Percentiles rank a stretch among this genome's conserved stretches.
phyloP scores from a whole-genome alignment of 2,888 invertebrate genomes.

The Hedychridium roseum region DNA sequence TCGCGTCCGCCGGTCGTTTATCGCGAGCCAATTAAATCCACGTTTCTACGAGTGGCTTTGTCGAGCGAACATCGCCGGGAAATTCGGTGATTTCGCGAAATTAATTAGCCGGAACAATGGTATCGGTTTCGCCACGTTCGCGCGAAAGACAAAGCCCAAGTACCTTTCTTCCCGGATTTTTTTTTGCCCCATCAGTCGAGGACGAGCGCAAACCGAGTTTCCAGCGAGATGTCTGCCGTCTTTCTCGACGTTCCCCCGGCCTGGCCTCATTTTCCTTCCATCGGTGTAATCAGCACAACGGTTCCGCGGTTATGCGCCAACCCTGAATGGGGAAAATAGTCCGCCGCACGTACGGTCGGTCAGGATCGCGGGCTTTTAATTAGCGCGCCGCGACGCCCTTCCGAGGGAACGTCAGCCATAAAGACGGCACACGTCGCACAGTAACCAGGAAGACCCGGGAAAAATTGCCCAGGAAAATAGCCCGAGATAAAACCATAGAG shows the following conservation, averaged over 20 bases:
- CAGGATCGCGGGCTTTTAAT: constrained; percentile 46
- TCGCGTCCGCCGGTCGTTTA: too few relatives aligned
- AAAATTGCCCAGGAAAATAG: too few relatives aligned
- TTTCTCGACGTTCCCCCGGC: constrained; percentile 5
- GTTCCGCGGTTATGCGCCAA: constrained; percentile 13
- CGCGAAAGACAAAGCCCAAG: background rate
- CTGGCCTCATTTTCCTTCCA: constrained; percentile 23
- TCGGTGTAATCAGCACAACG: constrained; percentile 24
- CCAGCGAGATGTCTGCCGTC: too few relatives aligned
- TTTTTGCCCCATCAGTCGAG: background rate
- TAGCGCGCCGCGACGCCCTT: constrained; percentile 22
- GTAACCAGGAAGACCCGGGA: too few relatives aligned
- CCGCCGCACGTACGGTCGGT: constrained; percentile 29
- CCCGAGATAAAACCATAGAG: too few relatives aligned
- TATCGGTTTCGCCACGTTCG: too few relatives aligned
- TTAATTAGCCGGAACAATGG: too few relatives aligned
- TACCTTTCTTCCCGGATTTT: background rate
- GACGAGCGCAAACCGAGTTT: constrained; percentile 15
- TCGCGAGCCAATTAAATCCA: too few relatives aligned
- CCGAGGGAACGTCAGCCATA: background rate
- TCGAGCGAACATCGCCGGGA: too few relatives aligned
- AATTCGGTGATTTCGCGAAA: too few relatives aligned
- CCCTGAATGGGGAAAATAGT: constrained; percentile 25
- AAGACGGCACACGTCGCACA: too few relatives aligned
- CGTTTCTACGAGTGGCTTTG: too few relatives aligned